phyloP scores from a whole-genome alignment of 1,140 invertebrate species.

The Tachypleus tridentatus region DNA sequence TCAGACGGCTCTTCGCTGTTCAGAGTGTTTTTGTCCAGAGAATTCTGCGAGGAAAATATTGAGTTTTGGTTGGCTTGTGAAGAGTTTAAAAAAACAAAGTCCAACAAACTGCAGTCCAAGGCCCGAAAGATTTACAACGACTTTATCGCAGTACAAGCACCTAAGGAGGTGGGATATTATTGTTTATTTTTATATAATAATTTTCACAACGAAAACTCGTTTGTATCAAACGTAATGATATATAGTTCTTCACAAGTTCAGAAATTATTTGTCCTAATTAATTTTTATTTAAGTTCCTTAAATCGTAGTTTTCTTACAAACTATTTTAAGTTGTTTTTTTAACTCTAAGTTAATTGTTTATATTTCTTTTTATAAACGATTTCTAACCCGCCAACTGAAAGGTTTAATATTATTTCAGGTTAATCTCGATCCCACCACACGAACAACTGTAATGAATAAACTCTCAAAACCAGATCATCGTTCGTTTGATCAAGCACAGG shows the following conservation, averaged over 20 bases:
- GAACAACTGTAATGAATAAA: constrained; percentile 31
- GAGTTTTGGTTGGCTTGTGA: constrained; percentile 51
- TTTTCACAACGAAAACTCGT: too few species aligned
- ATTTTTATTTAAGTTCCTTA: too few species aligned
- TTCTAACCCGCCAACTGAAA: too few species aligned
- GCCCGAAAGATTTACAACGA: constrained; percentile 45
- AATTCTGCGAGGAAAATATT: constrained; percentile 49
- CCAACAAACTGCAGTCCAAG: constrained; percentile 36
- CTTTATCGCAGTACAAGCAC: constrained; percentile 43
- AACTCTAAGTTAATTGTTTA: too few species aligned
- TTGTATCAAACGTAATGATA: too few species aligned
- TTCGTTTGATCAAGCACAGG: constrained; percentile 44
- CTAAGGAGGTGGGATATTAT: constrained; percentile 38
- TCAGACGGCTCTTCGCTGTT: constrained; percentile 45
- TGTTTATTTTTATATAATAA: too few species aligned
- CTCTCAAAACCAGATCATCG: constrained; percentile 33
- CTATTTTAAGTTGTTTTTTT: too few species aligned
- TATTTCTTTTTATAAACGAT: too few species aligned
- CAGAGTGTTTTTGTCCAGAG: constrained; percentile 43
- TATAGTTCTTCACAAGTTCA: too few species aligned
- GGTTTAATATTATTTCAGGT: constrained; percentile 30
- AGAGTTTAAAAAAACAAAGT: constrained; percentile 40
- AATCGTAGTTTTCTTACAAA: too few species aligned
- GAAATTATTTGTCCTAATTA: too few species aligned
- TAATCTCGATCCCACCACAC: constrained; percentile 43